These are phyloP conservation scores for Pachydiplax longipennis DNA, from an alignment of 2,888 invertebrate species.

Conservation along the genomic window DNA sequence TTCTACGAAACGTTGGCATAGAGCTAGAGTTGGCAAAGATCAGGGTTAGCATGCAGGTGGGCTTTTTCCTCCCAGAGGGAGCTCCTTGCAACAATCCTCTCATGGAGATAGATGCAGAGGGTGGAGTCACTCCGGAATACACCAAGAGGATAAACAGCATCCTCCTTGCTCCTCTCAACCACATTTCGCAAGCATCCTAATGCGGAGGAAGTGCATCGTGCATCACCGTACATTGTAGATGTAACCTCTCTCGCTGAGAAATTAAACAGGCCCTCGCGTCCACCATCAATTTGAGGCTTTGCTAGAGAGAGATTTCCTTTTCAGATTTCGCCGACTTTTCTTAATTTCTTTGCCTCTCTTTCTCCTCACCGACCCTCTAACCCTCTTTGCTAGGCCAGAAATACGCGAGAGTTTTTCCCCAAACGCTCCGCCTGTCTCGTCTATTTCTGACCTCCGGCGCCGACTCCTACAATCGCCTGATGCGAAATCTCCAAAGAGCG, in stretches of 20 bases:
- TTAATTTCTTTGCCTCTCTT: neutral
- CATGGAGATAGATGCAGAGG: neutral
- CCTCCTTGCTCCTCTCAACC: neutral
- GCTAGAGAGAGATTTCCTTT: neutral
- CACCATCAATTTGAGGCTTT: neutral
- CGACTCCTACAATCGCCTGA: neutral
- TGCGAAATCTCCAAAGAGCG: neutral
- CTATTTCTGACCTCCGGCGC: constrained; percentile 34
- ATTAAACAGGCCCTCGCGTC: no score
- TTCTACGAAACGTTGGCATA: neutral
- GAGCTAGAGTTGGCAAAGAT: neutral
- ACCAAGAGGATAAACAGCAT: neutral
- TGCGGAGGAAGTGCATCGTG: neutral
- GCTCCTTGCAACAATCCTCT: neutral
- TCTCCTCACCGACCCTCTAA: neutral
- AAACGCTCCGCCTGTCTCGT: constrained; percentile 44
- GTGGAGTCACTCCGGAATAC: neutral
- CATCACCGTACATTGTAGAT: neutral
- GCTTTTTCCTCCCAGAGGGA: neutral
- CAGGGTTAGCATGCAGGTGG: neutral
- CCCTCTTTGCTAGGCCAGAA: constrained; percentile 36
- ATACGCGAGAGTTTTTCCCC: constrained; percentile 37
- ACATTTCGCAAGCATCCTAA: neutral
- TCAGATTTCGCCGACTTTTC: neutral
- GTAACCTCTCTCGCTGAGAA: neutral